phyloP scores from a whole-genome alignment of 2,797 vertebrate species.

The Micropoecilia bifurca region DNA sequence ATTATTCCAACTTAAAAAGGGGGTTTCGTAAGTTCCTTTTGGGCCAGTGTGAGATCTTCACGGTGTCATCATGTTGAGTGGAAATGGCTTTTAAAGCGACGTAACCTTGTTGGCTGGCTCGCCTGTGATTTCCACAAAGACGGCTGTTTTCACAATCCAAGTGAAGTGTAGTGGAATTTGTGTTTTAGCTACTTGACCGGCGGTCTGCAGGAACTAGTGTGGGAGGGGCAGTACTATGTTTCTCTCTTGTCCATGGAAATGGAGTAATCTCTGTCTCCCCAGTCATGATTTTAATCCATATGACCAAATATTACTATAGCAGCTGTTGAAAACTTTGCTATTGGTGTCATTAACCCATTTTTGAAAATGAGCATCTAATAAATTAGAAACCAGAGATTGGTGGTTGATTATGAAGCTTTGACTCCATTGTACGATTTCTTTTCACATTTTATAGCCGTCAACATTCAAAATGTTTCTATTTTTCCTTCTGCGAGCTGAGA shows the following conservation, averaged over 20 bases:
- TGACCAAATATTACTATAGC: not conserved
- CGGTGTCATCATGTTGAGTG: not conserved
- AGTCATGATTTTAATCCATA: not conserved
- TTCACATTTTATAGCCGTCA: not conserved
- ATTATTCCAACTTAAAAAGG: not conserved
- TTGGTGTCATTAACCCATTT: not conserved
- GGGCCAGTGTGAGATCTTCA: not conserved
- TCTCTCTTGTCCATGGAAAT: not conserved
- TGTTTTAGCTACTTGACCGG: not conserved
- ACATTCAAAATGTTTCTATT: not conserved
- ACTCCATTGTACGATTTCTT: not conserved
- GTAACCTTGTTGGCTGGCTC: not conserved
- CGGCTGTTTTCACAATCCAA: not conserved
- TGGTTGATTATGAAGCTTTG: not conserved
- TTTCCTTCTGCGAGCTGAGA: not conserved
- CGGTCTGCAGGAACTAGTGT: not conserved
- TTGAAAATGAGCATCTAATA: not conserved
- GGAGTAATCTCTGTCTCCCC: not conserved
- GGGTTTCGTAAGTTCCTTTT: not conserved
- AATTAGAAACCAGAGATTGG: not conserved
- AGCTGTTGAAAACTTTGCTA: not conserved
- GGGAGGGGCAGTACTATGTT: not conserved
- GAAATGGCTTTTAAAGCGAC: not conserved
- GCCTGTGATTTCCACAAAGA: not conserved
- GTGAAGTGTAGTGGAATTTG: no score